phyloP scores from a whole-genome alignment of 2,797 vertebrate species.

The Pangasius mekongensis region DNA sequence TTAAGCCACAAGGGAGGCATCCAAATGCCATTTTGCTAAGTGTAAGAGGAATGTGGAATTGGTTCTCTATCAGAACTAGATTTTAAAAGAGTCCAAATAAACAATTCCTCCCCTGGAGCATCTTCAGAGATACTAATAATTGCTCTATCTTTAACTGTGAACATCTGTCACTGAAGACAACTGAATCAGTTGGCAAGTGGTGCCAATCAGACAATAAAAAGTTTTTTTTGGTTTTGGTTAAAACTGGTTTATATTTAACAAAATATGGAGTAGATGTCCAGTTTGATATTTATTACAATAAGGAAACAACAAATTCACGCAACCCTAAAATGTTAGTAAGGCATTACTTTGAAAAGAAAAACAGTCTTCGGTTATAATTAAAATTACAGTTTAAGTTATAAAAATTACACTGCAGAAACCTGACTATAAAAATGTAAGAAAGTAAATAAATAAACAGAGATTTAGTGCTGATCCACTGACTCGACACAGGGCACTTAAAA shows the following conservation, averaged over 20 bases:
- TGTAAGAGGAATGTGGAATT: neutral
- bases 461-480: neutral
- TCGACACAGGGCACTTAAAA: conserved; percentile 10
- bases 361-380: neutral
- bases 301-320: neutral
- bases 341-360: conserved; percentile 2
- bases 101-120: neutral
- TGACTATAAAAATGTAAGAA: neutral
- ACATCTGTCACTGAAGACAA: neutral
- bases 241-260: neutral
- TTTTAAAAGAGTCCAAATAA: neutral
- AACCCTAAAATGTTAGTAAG: neutral
- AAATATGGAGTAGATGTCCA: neutral
- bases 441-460: neutral
- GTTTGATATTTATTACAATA: neutral
- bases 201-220: neutral
- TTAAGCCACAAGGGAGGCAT: neutral
- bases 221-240: neutral
- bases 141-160: neutral
- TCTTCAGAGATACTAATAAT: neutral
- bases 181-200: neutral
- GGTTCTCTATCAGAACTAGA: neutral
- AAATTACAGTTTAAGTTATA: too few relatives aligned
- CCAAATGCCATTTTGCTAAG: neutral
- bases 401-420: neutral